phyloP scores from a whole-genome alignment of 2,797 vertebrate genomes.

The Pseudomugil tenellus region DNA sequence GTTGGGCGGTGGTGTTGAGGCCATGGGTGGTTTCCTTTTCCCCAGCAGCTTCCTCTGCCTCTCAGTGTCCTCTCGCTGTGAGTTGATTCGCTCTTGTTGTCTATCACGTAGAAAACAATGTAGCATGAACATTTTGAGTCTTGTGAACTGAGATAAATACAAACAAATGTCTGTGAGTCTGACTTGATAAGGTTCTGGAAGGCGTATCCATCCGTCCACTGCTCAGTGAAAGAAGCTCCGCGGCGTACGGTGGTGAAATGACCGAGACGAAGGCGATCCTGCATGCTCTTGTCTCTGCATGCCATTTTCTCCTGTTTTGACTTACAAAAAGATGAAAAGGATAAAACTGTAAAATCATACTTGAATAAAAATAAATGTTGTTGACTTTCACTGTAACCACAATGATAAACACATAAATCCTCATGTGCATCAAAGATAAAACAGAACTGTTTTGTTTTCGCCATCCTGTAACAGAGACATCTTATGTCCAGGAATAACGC shows the following conservation, averaged over 20 bases:
- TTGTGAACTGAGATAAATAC: not conserved
- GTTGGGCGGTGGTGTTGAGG: slow-evolving; percentile 89
- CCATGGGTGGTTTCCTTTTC: slow-evolving; percentile 95
- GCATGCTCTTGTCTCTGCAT: slow-evolving; percentile 98
- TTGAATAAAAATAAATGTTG: not conserved
- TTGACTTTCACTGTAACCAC: not conserved
- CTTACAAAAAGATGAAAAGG: slow-evolving; percentile 66
- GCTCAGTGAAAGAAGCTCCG: slow-evolving; percentile 96
- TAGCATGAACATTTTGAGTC: not conserved
- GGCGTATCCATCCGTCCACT: slow-evolving; percentile 98
- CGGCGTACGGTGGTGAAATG: slow-evolving; percentile 97
- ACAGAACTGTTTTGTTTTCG: not conserved
- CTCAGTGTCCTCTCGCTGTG: slow-evolving; percentile 97
- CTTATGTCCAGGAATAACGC: not conserved
- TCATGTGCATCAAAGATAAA: not conserved
- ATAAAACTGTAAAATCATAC: slow-evolving; percentile 9
- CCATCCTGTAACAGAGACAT: not conserved
- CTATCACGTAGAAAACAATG: slow-evolving; percentile 66
- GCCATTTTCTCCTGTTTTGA: slow-evolving; percentile 98
- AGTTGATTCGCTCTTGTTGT: slow-evolving; percentile 97
- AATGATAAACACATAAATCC: not conserved
- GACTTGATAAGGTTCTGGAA: slow-evolving; percentile 99
- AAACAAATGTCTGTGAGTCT: slow-evolving; percentile 28
- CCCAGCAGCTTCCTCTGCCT: slow-evolving; percentile 95
- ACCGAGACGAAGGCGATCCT: slow-evolving; percentile 93